These are phyloP conservation scores for Hermatobates lingyangjiaoensis DNA, from an alignment of 1,140 invertebrate genomes.

Conservation along the genomic window DNA sequence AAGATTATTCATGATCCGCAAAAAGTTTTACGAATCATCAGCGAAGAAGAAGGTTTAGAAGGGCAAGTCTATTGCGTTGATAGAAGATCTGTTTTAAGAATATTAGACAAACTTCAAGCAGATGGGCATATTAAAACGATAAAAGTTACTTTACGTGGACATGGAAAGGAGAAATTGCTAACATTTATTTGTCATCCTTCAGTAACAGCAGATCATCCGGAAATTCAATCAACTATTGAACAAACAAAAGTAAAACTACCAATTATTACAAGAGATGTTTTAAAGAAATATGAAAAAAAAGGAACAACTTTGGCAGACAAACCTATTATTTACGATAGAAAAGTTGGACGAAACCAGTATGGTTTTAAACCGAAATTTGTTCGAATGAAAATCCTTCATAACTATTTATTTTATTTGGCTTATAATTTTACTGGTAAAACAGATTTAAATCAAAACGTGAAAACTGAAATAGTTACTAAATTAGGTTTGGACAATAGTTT, in stretches of 20 bases:
- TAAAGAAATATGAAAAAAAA: neutral
- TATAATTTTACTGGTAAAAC: constrained; percentile 31
- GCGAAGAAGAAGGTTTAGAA: constrained; percentile 32
- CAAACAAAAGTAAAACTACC: constrained; percentile 40
- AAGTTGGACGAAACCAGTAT: constrained; percentile 4
- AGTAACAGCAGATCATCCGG: constrained; percentile 27
- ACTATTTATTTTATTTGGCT: constrained; percentile 46
- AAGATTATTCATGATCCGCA: constrained; percentile 34
- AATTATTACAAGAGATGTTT: constrained; percentile 13
- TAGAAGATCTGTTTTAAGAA: constrained; percentile 35
- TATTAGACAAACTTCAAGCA: constrained; percentile 32
- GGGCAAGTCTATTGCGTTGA: constrained; percentile 35
- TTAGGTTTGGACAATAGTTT: neutral
- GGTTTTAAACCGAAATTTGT: constrained; percentile 43
- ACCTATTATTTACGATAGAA: neutral
- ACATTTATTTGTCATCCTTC: constrained; percentile 36
- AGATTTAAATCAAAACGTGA: constrained; percentile 19
- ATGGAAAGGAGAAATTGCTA: constrained; percentile 27
- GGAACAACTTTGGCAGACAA: neutral
- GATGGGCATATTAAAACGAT: constrained; percentile 39
- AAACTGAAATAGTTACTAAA: constrained; percentile 19
- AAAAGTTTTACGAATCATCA: constrained; percentile 33
- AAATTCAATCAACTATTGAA: constrained; percentile 36
- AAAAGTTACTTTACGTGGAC: constrained; percentile 30
- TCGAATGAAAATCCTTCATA: constrained; percentile 42